phyloP scores from a whole-genome alignment of 1,140 invertebrate species.

The Physella acuta region DNA sequence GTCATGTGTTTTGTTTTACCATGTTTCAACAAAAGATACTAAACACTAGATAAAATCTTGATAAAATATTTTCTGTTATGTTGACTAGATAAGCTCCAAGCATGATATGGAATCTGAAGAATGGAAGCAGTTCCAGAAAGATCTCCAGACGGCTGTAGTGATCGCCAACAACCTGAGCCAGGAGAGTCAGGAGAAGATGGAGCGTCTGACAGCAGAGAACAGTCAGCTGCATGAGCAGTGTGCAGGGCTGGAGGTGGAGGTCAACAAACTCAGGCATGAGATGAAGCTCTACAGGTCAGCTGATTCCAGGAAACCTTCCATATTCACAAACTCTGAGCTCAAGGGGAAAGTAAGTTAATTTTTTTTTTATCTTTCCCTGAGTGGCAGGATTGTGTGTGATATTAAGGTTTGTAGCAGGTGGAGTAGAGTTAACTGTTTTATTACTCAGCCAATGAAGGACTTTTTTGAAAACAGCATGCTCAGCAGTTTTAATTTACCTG shows the following conservation, averaged over 20 bases:
- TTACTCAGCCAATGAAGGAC: too few relatives aligned
- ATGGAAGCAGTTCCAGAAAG: slow-evolving; percentile 91
- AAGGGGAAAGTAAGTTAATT: slow-evolving; percentile 43
- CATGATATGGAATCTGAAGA: slow-evolving; percentile 63
- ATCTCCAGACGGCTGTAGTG: slow-evolving; percentile 86
- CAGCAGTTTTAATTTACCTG: too few relatives aligned
- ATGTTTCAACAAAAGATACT: too few relatives aligned
- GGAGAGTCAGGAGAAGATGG: slow-evolving; percentile 69
- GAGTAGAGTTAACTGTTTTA: too few relatives aligned
- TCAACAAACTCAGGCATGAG: slow-evolving; percentile 67
- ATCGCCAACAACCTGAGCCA: slow-evolving; percentile 91
- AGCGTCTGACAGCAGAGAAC: slow-evolving; percentile 67
- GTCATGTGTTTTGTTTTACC: too few relatives aligned
- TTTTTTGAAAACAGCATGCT: too few relatives aligned
- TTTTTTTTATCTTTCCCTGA: neutral
- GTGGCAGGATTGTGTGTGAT: too few relatives aligned
- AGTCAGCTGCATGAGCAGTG: slow-evolving; percentile 1
- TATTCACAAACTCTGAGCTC: slow-evolving; percentile 33
- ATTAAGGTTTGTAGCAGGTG: too few relatives aligned
- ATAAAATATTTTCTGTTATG: too few relatives aligned
- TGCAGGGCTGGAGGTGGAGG: slow-evolving; percentile 62
- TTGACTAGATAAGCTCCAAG: slow-evolving; percentile 26
- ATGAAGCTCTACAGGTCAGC: slow-evolving; percentile 70
- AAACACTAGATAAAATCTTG: too few relatives aligned
- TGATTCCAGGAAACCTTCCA: slow-evolving; percentile 22